Conservation (phyloP, 2,888 invertebrate species). For the Cetonia aurata region DNA sequence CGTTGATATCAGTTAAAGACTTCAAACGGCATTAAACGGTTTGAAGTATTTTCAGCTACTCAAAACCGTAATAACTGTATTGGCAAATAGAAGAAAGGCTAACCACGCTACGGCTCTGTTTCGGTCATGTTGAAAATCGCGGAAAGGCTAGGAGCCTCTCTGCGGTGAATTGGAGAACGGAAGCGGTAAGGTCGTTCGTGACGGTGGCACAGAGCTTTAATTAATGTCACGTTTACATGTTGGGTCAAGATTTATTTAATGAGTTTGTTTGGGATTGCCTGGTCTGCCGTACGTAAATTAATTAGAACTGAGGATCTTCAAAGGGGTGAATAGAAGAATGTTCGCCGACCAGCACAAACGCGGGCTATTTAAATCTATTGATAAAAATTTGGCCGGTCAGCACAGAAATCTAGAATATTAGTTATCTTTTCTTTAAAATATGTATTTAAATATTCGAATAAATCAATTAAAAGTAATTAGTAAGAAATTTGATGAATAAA, state of each 20-base stretch:
- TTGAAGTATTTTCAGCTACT: conserved; percentile 2
- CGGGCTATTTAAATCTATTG: background rate
- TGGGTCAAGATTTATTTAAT: conserved; percentile 40
- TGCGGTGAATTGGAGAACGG: conserved; percentile 27
- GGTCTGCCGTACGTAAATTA: conserved; percentile 33
- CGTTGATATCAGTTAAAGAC: conserved; percentile 4
- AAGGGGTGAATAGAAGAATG: conserved; percentile 23
- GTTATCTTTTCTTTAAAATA: no score
- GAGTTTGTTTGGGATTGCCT: conserved; percentile 38
- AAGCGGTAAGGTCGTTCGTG: conserved; percentile 26
- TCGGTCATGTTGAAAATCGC: conserved; percentile 5
- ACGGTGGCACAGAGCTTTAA: conserved; percentile 31
- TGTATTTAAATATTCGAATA: no score
- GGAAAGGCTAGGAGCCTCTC: conserved; percentile 5
- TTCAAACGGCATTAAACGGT: conserved; percentile 18
- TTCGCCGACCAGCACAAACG: conserved; percentile 11
- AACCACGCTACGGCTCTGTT: background rate
- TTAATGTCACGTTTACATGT: conserved; percentile 40
- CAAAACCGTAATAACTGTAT: conserved; percentile 19
- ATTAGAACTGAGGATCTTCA: conserved; percentile 18
- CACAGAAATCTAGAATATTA: no score
- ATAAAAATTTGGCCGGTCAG: background rate
- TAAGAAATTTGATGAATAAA: no score
- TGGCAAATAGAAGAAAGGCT: conserved; percentile 24
- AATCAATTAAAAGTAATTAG: no score